A percentile compares a stretch with the other conserved stretches of the same genome.
Conservation (phyloP, 30 jellyfish, hydroid and myxozoan species). For the Hydractinia symbiolongicarpus region DNA sequence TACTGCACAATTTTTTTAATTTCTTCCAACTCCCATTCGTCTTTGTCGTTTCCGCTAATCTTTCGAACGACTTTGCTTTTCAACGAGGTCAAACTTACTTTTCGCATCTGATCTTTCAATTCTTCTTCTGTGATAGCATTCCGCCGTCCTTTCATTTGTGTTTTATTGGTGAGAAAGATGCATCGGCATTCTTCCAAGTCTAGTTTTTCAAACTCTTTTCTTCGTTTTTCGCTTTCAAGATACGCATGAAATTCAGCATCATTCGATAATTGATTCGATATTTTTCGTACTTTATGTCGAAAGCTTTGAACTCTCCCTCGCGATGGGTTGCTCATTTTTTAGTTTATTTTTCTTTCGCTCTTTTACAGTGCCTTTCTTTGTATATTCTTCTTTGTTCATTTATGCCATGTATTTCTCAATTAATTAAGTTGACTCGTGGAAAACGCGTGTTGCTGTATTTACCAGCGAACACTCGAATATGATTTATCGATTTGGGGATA, state of each 20-base stretch:
- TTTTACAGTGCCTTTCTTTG: too few species aligned
- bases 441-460: too few species aligned
- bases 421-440: too few species aligned
- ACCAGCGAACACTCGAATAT: too few species aligned
- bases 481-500: too few species aligned
- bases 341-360: too few species aligned
- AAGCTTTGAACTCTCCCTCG: background rate
- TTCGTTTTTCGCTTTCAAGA: background rate
- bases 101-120: background rate
- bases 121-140: background rate
- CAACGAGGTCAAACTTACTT: background rate
- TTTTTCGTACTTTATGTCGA: slow-evolving; percentile 3
- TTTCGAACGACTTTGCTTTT: background rate
- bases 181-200: slow-evolving; percentile 17
- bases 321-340: too few species aligned
- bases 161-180: background rate
- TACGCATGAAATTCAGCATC: background rate
- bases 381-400: too few species aligned
- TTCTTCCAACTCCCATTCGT: slow-evolving; percentile 14
- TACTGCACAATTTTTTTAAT: background rate
- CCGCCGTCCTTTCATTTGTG: slow-evolving; percentile 7
- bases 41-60: background rate
- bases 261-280: background rate
- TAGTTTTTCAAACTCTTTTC: background rate
- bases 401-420: too few species aligned